Evolutionary conservation across 2,888 invertebrate species (phyloP).

Genomic region (Mechanitis mazaeus): DNA sequence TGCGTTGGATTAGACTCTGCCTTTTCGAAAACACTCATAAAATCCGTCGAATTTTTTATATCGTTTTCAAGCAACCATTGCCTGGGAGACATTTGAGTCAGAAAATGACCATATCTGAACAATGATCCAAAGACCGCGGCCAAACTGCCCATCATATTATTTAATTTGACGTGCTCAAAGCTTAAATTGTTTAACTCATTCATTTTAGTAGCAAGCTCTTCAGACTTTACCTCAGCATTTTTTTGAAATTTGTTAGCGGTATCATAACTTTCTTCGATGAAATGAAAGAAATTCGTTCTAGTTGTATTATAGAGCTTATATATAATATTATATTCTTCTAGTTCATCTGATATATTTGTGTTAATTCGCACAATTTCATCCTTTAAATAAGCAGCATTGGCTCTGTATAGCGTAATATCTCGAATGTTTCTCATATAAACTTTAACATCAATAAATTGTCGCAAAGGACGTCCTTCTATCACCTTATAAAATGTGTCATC

Average conservation of each 20-base stretch:
- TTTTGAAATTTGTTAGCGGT: slow-evolving; percentile 31
- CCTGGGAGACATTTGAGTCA: slow-evolving; percentile 33
- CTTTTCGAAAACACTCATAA: slow-evolving; percentile 10
- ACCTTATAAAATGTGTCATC: slow-evolving; percentile 39
- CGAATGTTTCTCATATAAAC: slow-evolving; percentile 38
- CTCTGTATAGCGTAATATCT: slow-evolving; percentile 35
- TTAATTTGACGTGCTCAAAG: slow-evolving; percentile 34
- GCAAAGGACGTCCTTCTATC: slow-evolving; percentile 40
- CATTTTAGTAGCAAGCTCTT: slow-evolving; percentile 22
- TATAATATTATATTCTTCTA: slow-evolving; percentile 29
- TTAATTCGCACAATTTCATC: slow-evolving; percentile 38
- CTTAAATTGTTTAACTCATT: slow-evolving; percentile 34
- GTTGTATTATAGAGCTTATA: slow-evolving; percentile 21
- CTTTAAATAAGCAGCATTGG: slow-evolving; percentile 37
- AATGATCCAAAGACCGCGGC: slow-evolving; percentile 35
- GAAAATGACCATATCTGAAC: slow-evolving; percentile 35
- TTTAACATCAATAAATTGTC: slow-evolving; percentile 37
- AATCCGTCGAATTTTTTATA: slow-evolving; percentile 12
- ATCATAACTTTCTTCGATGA: slow-evolving; percentile 34
- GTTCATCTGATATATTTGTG: slow-evolving; percentile 26
- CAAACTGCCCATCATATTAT: slow-evolving; percentile 32
- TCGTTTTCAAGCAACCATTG: slow-evolving; percentile 31
- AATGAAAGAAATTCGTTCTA: slow-evolving; percentile 33
- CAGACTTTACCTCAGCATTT: slow-evolving; percentile 27
- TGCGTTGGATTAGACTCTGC: slow-evolving; percentile 6